These are phyloP conservation scores for Prenolepis imparis DNA, from an alignment of 2,888 invertebrate species.

Conservation along the genomic window DNA sequence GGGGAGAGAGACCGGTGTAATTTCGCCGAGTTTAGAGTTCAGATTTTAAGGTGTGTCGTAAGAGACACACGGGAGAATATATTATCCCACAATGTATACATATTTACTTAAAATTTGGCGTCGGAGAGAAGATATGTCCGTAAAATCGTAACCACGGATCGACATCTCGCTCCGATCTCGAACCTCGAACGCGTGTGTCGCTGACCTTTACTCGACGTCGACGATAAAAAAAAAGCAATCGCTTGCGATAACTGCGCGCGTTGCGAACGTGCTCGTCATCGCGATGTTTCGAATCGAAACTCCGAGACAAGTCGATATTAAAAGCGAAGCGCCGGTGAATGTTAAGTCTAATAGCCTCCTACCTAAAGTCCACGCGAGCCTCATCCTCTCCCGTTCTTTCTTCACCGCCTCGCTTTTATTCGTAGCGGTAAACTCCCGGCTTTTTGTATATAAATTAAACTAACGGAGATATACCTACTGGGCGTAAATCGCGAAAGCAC, in stretches of 20 bases:
- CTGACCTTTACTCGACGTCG: slow-evolving; percentile 57
- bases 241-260: slow-evolving; percentile 55
- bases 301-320: neutral
- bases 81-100: neutral
- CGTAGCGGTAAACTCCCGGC: slow-evolving; percentile 48
- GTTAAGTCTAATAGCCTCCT: neutral
- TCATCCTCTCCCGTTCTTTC: neutral
- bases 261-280: slow-evolving; percentile 11
- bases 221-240: slow-evolving; percentile 46
- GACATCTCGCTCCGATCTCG: slow-evolving; percentile 49
- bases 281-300: slow-evolving; percentile 30
- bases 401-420: slow-evolving; percentile 20
- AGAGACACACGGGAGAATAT: neutral
- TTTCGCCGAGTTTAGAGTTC: neutral
- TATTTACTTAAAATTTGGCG: neutral
- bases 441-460: slow-evolving; percentile 58
- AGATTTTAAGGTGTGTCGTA: neutral
- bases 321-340: neutral
- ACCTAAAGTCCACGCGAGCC: neutral
- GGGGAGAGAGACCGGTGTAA: neutral
- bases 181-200: slow-evolving; percentile 46
- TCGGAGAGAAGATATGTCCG: no score
- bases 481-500: slow-evolving; percentile 27
- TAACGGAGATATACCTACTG: slow-evolving; percentile 21
- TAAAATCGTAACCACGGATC: slow-evolving; percentile 13